Conservation (phyloP, 1,140 invertebrate genomes). For the Drosophila bifasciata region DNA sequence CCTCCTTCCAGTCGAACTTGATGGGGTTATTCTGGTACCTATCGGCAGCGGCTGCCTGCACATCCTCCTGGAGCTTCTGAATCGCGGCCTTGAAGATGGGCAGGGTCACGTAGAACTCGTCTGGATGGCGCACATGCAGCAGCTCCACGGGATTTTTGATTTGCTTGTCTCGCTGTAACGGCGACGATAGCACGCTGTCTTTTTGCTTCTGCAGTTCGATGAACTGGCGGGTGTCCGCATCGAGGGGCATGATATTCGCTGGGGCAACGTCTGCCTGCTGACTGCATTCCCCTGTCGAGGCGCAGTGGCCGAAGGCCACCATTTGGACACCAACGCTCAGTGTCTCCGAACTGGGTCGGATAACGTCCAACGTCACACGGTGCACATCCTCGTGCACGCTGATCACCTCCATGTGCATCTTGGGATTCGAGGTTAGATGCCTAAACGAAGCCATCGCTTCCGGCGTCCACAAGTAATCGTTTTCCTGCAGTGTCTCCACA, state of each 20-base stretch:
- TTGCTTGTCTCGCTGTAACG: background rate
- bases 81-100: constrained; percentile 28
- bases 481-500: constrained; percentile 62
- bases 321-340: constrained; percentile 58
- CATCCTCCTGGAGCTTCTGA: constrained; percentile 3
- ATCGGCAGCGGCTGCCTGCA: constrained; percentile 25
- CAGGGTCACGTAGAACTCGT: constrained; percentile 74
- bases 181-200: background rate
- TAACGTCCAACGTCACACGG: constrained; percentile 50
- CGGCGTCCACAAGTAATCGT: constrained; percentile 60
- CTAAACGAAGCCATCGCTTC: constrained; percentile 47
- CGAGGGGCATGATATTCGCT: background rate
- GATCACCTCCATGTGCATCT: constrained; percentile 51
- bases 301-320: constrained; percentile 51
- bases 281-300: constrained; percentile 58
- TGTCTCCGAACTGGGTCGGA: constrained; percentile 25
- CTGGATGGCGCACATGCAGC: constrained; percentile 42
- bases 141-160: constrained; percentile 26
- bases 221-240: constrained; percentile 28
- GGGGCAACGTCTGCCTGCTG: background rate
- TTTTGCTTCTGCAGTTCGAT: constrained; percentile 20
- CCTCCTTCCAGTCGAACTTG: constrained; percentile 25
- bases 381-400: background rate
- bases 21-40: background rate
- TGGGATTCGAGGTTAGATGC: constrained; percentile 64